Evolutionary conservation across 2,888 invertebrate species (phyloP), one percentile per base, ranked within the genome.

Genomic region (Podabrus alpinus): DNA sequence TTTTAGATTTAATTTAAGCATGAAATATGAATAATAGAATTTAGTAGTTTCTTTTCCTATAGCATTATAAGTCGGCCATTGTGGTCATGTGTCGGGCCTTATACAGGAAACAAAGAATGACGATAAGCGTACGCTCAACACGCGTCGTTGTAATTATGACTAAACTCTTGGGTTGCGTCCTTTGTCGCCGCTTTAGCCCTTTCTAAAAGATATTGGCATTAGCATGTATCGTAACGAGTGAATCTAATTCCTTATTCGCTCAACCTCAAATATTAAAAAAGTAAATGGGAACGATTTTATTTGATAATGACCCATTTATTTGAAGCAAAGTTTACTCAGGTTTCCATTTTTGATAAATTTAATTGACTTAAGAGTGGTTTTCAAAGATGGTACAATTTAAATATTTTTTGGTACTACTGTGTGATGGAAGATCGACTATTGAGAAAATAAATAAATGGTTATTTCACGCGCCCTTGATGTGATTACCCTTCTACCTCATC

Each of bases 1-100:
- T 45, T 45, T 45, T 45, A n/a, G n/a, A 45, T 45, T 45, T 45
- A 45, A 45, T 45, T 45, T 45, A n/a, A n/a, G 45, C 45, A 45
- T 45, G 45, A 45, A 45, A 45, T 45, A 45, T 45, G 45, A 45
- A 45, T 45, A 45, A 45, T 45, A 45, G n/a, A 45, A 45, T n/a
- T 45, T 45, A 45, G 45, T n/a, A 45, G 45, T 45, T 45, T 45
- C 45, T 45, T 45, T 45, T 45, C 45, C 45, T 45, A 45, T 45
- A 64, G 62, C 78, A 80, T 74, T 74, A 71, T 78, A 80, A 80
- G 79, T 81, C 79, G 79, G 76, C 80, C 80, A 79, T 81, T 78
- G 77, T 74, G 75, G 79, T 73, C 80, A 80, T 79, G 80, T 79
- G 81, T 72, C 78, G 69, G 62, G 68, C 78, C 78, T 78, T 76